Evolutionary conservation across 2,888 invertebrate genomes (phyloP).

Genomic region (Coelopa pilipes): DNA sequence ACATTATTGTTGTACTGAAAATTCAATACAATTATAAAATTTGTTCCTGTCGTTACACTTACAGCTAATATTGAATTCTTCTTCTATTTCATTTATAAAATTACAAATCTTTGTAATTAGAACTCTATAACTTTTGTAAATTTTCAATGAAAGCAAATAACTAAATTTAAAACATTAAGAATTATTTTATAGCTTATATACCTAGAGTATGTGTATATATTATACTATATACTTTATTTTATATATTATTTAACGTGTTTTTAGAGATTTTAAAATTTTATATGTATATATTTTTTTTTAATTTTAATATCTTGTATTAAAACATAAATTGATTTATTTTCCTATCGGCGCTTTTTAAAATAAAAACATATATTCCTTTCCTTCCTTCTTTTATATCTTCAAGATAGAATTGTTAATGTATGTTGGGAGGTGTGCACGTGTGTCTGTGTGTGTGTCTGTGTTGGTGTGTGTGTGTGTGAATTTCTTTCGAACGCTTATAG

Average conservation of each 20-base stretch:
- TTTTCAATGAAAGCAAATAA: conserved; percentile 33
- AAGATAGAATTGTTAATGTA: conserved; percentile 32
- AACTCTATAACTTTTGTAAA: conserved; percentile 27
- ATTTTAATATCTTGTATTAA: conserved; percentile 25
- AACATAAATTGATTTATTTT: conserved; percentile 6
- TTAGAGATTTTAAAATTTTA: conserved; percentile 21
- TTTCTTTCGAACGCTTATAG: conserved; percentile 23
- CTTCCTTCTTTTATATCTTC: conserved; percentile 33
- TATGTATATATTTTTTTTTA: conserved; percentile 10
- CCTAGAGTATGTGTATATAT: conserved; percentile 14
- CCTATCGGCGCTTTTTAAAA: conserved; percentile 11
- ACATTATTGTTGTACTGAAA: conserved; percentile 24
- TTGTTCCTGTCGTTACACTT: conserved; percentile 29
- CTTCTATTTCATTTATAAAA: conserved; percentile 3
- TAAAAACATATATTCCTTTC: neutral
- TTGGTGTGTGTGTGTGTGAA: conserved; percentile 3
- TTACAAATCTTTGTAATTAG: conserved; percentile 23
- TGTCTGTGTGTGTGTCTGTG: conserved; percentile 18
- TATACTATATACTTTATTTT: conserved; percentile 39
- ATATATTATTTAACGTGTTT: conserved; percentile 35
- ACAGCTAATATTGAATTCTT: conserved; percentile 23
- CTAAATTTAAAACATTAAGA: conserved; percentile 35
- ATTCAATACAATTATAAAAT: conserved; percentile 2
- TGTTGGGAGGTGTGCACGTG: conserved; percentile 9
- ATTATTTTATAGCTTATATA: conserved; percentile 24